Base-by-base conservation (phyloP, 2,888 invertebrate species). In the Drosophila melanosoma region DNA sequence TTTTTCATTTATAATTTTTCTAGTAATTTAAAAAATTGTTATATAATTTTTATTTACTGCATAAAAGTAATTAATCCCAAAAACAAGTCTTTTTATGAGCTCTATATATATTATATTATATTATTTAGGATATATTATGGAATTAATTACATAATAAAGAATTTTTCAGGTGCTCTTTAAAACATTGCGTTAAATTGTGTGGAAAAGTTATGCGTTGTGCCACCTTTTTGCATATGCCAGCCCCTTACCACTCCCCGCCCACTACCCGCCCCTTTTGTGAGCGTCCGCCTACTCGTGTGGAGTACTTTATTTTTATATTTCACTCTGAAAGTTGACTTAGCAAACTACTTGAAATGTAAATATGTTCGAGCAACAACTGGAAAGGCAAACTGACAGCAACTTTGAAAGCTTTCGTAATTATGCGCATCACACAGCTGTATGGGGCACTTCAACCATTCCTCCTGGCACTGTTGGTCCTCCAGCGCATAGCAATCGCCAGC, bases 261-360 rank as follows among this genome's bases (percentile, higher is more conserved):
- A 23, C 38, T 23, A n/a, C n/a, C n/a, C n/a, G n/a, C n/a, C n/a
- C n/a, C n/a, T 38, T 54, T 74, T 35, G 20, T 40, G n/a, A n/a
- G 45, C 45, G 49, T 32, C 51, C 51, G 73, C 61, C 66, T 69
- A 59, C 61, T 61, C 48, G 51, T 10, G 23, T 49, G 69, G 51
- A 67, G 64, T 70, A 65, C 60, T 71, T 63, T 59, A 17, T 67
- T 76, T 71, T 69, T 65, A 79, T 76, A 69, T 82, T 71, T 23
- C 65, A 57, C 62, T 70, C 57, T 51, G 62, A 53, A 76, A 83
- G 83, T 83, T 83, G 83, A 82, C 88, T 86, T 83, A 70, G 86
- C 74, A 73, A 83, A 86, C 86, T 88, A 78, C 83, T 88, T 88
- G 68, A 88, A 88, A 88, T 83, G 74, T 88, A 74, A 83, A 85